A percentile compares a stretch with the other conserved stretches of the same genome.
phyloP scores from a whole-genome alignment of 2,888 invertebrate genomes.

The Drosophila barbarae region DNA sequence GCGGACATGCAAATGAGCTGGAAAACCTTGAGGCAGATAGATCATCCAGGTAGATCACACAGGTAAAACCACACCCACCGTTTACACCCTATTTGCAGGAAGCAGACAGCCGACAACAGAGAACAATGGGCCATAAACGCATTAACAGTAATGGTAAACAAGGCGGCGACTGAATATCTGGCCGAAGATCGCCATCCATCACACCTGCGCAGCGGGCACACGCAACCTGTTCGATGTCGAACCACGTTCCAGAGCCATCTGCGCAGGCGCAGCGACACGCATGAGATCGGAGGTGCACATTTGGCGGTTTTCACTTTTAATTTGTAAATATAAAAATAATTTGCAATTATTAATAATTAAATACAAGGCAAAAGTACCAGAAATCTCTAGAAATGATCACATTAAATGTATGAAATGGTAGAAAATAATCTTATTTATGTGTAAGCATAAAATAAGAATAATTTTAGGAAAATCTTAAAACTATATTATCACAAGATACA shows the following conservation, averaged over 20 bases:
- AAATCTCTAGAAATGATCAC: background rate
- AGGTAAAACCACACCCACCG: slow-evolving; percentile 53
- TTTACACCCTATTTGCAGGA: slow-evolving; percentile 13
- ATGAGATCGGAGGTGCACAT: slow-evolving; percentile 4
- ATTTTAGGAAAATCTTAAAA: rapidly evolving
- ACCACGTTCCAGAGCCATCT: slow-evolving; percentile 17
- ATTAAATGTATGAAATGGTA: background rate
- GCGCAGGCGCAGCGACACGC: slow-evolving; percentile 30
- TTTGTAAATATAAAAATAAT: background rate
- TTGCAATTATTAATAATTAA: too few species aligned
- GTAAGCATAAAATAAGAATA: background rate
- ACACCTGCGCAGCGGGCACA: slow-evolving; percentile 42
- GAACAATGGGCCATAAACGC: slow-evolving; percentile 58
- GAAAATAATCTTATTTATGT: background rate
- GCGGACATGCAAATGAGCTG: slow-evolving; percentile 53
- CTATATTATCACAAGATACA: background rate
- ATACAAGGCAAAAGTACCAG: background rate
- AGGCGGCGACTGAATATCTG: slow-evolving; percentile 10
- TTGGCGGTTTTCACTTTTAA: background rate
- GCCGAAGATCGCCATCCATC: slow-evolving; percentile 33
- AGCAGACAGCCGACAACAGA: slow-evolving; percentile 27
- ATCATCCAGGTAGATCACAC: slow-evolving; percentile 18
- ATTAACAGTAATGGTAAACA: slow-evolving; percentile 44
- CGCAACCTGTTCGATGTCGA: slow-evolving; percentile 17
- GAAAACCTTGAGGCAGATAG: slow-evolving; percentile 52